phyloP scores from a whole-genome alignment of 2,797 vertebrate genomes.

The Halcyon chelicuti region DNA sequence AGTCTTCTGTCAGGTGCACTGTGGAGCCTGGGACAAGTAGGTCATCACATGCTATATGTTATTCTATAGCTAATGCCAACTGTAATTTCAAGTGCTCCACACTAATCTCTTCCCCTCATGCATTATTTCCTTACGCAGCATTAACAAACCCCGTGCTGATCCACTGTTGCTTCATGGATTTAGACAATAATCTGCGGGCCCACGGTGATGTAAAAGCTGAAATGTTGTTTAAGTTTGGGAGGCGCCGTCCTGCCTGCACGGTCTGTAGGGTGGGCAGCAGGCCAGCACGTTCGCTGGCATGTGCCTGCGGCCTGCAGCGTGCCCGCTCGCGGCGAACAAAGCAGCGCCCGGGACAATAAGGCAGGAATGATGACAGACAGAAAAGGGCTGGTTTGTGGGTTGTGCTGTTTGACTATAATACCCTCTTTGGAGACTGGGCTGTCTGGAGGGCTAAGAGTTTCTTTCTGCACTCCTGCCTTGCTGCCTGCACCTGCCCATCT shows the following conservation, averaged over 20 bases:
- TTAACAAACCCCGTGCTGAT: slow-evolving; percentile 74
- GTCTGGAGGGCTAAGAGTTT: slow-evolving; percentile 69
- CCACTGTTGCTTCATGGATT: slow-evolving; percentile 75
- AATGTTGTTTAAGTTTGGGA: slow-evolving; percentile 80
- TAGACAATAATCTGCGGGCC: slow-evolving; percentile 77
- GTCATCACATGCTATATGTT: not conserved
- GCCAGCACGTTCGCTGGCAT: slow-evolving; percentile 79
- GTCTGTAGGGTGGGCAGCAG: slow-evolving; percentile 76
- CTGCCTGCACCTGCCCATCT: slow-evolving; percentile 68
- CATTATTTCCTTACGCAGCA: slow-evolving; percentile 74
- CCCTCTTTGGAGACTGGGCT: slow-evolving; percentile 48
- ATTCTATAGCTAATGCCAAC: slow-evolving; percentile 49
- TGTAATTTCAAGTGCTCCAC: slow-evolving; percentile 46
- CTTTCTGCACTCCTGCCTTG: slow-evolving; percentile 68
- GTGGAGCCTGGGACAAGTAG: not conserved
- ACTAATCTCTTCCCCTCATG: slow-evolving; percentile 62
- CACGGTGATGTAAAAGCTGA: slow-evolving; percentile 79
- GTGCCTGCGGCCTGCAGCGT: slow-evolving; percentile 71
- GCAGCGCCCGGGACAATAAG: slow-evolving; percentile 75
- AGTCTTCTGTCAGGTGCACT: not conserved
- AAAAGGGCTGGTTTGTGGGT: slow-evolving; percentile 75
- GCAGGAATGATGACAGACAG: slow-evolving; percentile 87
- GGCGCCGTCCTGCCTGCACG: slow-evolving; percentile 80
- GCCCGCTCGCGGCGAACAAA: slow-evolving; percentile 75
- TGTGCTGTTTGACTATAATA: slow-evolving; percentile 50